phyloP scores from a whole-genome alignment of 2,113 vertebrate genomes.

The Labeo rohita region DNA sequence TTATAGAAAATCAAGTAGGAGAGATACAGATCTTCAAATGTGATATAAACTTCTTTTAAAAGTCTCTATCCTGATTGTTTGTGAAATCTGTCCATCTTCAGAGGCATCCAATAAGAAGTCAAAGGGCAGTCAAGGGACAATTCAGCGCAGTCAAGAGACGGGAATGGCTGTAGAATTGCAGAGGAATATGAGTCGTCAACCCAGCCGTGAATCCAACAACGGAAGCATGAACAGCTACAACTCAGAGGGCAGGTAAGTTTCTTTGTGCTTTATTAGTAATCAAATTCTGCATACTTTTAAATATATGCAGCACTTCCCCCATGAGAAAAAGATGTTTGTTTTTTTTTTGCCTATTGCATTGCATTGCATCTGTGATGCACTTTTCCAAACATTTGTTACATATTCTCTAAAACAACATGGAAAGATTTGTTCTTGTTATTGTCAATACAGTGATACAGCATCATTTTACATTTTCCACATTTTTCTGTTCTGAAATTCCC shows the following conservation, averaged over 20 bases:
- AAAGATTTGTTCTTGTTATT: background rate
- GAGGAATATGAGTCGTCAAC: conserved; percentile 93
- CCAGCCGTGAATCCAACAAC: conserved; percentile 95
- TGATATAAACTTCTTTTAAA: background rate
- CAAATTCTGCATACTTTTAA: background rate
- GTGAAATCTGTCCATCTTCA: conserved; percentile 61
- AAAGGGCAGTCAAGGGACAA: conserved; percentile 82
- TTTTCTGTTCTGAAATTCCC: conserved; percentile 16
- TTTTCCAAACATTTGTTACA: conserved; percentile 4
- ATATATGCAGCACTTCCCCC: background rate
- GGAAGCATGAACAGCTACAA: conserved; percentile 97
- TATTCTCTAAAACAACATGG: background rate
- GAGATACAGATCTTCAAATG: background rate
- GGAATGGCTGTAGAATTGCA: conserved; percentile 95
- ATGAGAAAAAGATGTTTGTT: background rate
- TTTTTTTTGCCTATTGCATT: background rate
- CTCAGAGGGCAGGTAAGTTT: conserved; percentile 94
- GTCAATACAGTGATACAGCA: background rate
- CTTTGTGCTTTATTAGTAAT: background rate
- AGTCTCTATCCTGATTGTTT: background rate
- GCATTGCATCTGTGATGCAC: background rate
- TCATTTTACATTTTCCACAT: conserved; percentile 26
- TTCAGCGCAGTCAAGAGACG: conserved; percentile 96
- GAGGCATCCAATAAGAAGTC: conserved; percentile 93
- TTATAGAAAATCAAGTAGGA: background rate